Conservation (phyloP, 2,797 vertebrate genomes). For the Lutjanus argentimaculatus region DNA sequence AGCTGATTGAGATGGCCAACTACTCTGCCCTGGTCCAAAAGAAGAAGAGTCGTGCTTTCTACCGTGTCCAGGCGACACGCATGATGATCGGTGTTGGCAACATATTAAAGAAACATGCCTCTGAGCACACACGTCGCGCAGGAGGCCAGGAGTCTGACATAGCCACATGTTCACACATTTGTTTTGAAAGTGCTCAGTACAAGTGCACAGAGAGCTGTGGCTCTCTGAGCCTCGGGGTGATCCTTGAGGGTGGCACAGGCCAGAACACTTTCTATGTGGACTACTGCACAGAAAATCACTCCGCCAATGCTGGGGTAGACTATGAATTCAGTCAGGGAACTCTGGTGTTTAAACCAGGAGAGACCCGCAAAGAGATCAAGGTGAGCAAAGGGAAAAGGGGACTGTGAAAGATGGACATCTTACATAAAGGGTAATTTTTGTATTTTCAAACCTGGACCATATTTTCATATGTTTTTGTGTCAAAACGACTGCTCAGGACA, state of each 20-base stretch:
- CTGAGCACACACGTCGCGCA: slow-evolving; percentile 79
- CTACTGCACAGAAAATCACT: slow-evolving; percentile 96
- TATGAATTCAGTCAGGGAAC: slow-evolving; percentile 92
- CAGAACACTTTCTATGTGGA: slow-evolving; percentile 94
- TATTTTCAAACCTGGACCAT: no score
- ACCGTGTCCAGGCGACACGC: slow-evolving; percentile 95
- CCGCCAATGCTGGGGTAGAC: slow-evolving; percentile 92
- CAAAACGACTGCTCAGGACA: no score
- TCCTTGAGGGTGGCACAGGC: slow-evolving; percentile 87
- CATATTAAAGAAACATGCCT: slow-evolving; percentile 91
- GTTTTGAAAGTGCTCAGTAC: slow-evolving; percentile 92
- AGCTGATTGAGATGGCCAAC: slow-evolving; percentile 95
- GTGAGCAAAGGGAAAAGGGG: slow-evolving; percentile 62
- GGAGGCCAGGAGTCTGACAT: slow-evolving; percentile 56
- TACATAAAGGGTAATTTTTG: neutral
- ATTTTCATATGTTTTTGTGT: no score
- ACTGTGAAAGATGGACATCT: neutral
- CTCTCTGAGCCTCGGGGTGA: slow-evolving; percentile 84
- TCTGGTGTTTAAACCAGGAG: slow-evolving; percentile 93
- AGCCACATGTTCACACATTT: slow-evolving; percentile 88
- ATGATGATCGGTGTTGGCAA: slow-evolving; percentile 96
- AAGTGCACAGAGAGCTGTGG: slow-evolving; percentile 96
- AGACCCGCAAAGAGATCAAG: slow-evolving; percentile 93
- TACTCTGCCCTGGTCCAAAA: slow-evolving; percentile 93
- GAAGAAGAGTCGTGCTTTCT: slow-evolving; percentile 96